Base-by-base conservation (phyloP, 2,797 vertebrate genomes). In the Fistularia tabacaria region DNA sequence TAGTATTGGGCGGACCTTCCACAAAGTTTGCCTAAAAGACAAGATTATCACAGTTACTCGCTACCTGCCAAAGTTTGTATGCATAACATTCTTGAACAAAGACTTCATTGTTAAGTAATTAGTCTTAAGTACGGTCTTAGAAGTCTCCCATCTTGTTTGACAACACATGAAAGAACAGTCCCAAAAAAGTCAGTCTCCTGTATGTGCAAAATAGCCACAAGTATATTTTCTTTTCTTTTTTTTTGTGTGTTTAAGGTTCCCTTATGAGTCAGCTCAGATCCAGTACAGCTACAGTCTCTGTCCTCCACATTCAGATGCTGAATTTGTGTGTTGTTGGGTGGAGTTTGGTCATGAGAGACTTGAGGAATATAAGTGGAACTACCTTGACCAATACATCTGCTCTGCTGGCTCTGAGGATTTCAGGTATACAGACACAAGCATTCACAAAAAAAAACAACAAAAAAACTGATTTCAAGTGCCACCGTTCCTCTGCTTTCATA, bases 331-430 rank as follows among this genome's bases (percentile, higher is more conserved):
- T 63, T 99, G 95, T 74, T 99, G 97, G 97, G 97, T 99, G 50
- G 97, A 99, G 74, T 99, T 98, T 77, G 93, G 93, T 49, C 97
- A 99, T 0, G 97, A 99, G 81, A 87, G 97, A 12, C 81, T 98
- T 59, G 96, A 99, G 78, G 96, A 99, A n/a, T 99, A 98, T 80
- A 99, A 99, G 62, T 99, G 97, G 96, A 99, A 99, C 83, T 99
- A 99, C 83, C 86, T 99, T 60, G 97, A 99, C 81, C 97, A 99
- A 87, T 99, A 99, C 74, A 98, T 99, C 84, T 99, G 97, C 69
- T 98, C 97, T 1, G 91, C 94, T 0, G 97, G 96, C 49, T 98
- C 97, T 0, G 97, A 99, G 85, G 97, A 99, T 79, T 99, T 99
- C 88, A 99, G 97, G 97, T 94, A 56, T 3, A 7, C 15, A 36